Base-by-base conservation (phyloP, 2,888 invertebrate genomes). In the Drosophila borborema region DNA sequence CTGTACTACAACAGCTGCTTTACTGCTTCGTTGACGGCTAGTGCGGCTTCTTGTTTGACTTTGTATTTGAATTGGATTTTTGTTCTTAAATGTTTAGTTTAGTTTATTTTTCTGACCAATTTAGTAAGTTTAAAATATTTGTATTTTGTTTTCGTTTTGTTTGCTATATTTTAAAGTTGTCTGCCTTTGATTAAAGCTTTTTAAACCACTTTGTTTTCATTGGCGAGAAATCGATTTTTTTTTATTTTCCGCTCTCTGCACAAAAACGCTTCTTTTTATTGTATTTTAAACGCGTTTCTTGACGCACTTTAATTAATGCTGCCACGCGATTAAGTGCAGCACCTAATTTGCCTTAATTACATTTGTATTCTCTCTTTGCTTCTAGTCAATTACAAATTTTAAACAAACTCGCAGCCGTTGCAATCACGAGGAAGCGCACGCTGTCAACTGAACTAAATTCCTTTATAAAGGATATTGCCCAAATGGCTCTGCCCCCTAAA, bases 401-500 rank as follows among this genome's bases (percentile, higher is more conserved):
- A 59, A 74, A 72, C 46, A 82, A 72, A 62, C 71, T 61, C 63
- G 53, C 63, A 71, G 56, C 62, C 64, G 64, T 64, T 71, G 78
- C 80, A 71, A 72, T 81, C 85, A 79, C 85, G 79, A 81, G 80
- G 73, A 81, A 77, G 83, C 74, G 80, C 86, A 86, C 86, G 88
- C 88, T 81, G 83, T 83, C 85, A 85, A 86, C 85, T 85, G 85
- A 83, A 88, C 86, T 77, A 83, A 88, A 85, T 85, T 88, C 85
- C 88, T 83, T 77, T 71, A 81, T 75, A 83, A 74, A 74, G 72
- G 72, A 77, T 74, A 74, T 77, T 74, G 58, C 64, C 64, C 69
- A 74, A 66, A 77, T 68, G 67, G 77, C 67, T 63, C 61, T 71
- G 74, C 74, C 77, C 64, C 65, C 9, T 31, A 34, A 20, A 56